Base-by-base conservation (phyloP, 2,113 vertebrate genomes). In the Verasper variegatus region DNA sequence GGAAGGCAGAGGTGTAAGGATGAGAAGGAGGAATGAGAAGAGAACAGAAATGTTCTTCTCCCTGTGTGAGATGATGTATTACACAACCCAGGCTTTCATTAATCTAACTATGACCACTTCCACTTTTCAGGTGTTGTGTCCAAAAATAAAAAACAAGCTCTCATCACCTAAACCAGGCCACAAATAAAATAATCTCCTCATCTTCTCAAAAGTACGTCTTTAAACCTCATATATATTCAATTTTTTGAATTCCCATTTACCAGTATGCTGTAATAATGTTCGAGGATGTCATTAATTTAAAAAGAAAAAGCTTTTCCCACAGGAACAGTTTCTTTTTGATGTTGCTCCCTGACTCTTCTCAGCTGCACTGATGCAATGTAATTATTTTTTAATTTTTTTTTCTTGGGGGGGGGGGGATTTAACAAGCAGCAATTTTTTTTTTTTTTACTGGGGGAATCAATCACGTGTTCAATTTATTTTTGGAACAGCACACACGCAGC, bases 11-110 rank as follows among this genome's bases (percentile, higher is more conserved):
- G 31, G 31, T 31, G 31, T 31, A 31, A 31, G 31, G 31, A 7
- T 13, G 55, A 26, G n/a, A 54, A 54, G 2, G 1, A 54, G 47
- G 66, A 77, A 62, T 3, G 14, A 71, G 66, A 40, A 62, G 55
- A 27, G 71, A 68, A 60, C n/a, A 13, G 37, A 74, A 75, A 54
- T 18, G 55, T 61, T 40, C 71, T 31, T 64, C 51, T 81, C 40
- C 20, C 35, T 35, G 20, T 42, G 62, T 72, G 52, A 60, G 58
- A 57, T 88, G 83, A 86, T 78, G 52, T 72, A 85, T 86, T 17
- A 35, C 37, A 51, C 66, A 68, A 20, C 62, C 21, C 17, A 23
- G 76, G 85, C 59, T 47, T 6, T 82, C 47, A 61, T 74, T 77
- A 71, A 75, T 74, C 60, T 56, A 66, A 68, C 66, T 18, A 49